phyloP scores from a whole-genome alignment of 2,113 vertebrate species.

The Vombatus ursinus region DNA sequence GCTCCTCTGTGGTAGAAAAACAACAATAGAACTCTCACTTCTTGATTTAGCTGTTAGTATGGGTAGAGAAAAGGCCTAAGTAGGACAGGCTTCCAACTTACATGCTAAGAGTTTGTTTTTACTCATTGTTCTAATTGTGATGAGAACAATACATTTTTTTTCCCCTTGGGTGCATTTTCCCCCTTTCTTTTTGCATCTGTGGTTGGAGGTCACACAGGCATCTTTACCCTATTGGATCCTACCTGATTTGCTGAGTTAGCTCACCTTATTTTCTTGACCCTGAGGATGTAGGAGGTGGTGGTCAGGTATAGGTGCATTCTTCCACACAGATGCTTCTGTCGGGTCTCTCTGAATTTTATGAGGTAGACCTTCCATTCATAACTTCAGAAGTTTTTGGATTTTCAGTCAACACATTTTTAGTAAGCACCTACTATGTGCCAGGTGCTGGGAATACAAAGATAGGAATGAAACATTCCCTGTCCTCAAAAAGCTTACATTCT shows the following conservation, averaged over 20 bases:
- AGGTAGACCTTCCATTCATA: constrained; percentile 4
- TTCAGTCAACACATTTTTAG: not conserved
- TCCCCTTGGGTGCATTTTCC: not conserved
- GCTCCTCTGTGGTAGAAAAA: not conserved
- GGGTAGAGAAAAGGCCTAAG: not conserved
- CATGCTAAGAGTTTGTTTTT: not conserved
- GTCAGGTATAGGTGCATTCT: not conserved
- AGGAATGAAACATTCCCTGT: not conserved
- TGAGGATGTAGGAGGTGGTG: not conserved
- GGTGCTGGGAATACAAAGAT: not conserved
- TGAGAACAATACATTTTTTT: not conserved
- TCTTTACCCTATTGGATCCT: not conserved
- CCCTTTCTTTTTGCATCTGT: not conserved
- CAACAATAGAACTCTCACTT: not conserved
- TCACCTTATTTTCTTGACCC: not conserved
- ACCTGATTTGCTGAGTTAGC: not conserved
- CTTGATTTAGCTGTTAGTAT: constrained; percentile 32
- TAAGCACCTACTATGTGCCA: not conserved
- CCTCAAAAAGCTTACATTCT: not conserved
- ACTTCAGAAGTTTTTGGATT: not conserved
- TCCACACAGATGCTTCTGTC: constrained; percentile 16
- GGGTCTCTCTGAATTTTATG: constrained; percentile 33
- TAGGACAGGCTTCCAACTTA: not conserved
- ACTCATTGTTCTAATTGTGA: not conserved
- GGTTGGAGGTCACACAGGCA: not conserved